These are phyloP conservation scores for Megaleporinus macrocephalus DNA, from an alignment of 2,113 vertebrate species.

Conservation along the genomic window DNA sequence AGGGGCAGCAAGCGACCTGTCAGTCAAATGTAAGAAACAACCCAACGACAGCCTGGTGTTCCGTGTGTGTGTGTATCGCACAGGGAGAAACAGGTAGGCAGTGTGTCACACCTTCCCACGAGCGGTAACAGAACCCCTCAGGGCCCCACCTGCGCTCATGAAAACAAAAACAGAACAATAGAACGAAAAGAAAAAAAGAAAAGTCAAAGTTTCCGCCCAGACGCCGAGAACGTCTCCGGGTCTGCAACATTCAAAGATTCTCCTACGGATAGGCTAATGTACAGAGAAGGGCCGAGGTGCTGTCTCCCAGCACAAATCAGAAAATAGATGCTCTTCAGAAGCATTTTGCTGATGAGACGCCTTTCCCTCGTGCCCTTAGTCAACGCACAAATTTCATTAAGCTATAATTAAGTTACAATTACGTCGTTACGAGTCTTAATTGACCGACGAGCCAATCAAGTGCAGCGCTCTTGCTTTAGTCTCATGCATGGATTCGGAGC, in stretches of 20 bases:
- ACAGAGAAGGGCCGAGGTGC: conserved; percentile 57
- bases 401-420: conserved; percentile 9
- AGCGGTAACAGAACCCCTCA: conserved; percentile 87
- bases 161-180: conserved; percentile 92
- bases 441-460: conserved; percentile 17
- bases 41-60: conserved; percentile 97
- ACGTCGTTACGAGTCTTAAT: conserved; percentile 5
- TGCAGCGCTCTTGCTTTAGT: not conserved
- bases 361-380: conserved; percentile 1
- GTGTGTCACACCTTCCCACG: conserved; percentile 98
- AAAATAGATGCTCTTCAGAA: conserved; percentile 80
- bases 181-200: conserved; percentile 56
- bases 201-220: conserved; percentile 36
- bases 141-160: conserved; percentile 92
- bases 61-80: conserved; percentile 97
- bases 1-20: conserved; percentile 85
- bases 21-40: conserved; percentile 98
- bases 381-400: conserved; percentile 4
- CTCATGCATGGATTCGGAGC: conserved; percentile 33
- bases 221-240: conserved; percentile 82
- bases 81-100: conserved; percentile 99
- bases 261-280: conserved; percentile 74
- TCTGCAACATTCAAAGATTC: conserved; percentile 80
- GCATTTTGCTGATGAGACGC: conserved; percentile 81
- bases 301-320: conserved; percentile 85